Evolutionary conservation across 2,113 vertebrate species (phyloP).

Genomic region (Calypte anna): DNA sequence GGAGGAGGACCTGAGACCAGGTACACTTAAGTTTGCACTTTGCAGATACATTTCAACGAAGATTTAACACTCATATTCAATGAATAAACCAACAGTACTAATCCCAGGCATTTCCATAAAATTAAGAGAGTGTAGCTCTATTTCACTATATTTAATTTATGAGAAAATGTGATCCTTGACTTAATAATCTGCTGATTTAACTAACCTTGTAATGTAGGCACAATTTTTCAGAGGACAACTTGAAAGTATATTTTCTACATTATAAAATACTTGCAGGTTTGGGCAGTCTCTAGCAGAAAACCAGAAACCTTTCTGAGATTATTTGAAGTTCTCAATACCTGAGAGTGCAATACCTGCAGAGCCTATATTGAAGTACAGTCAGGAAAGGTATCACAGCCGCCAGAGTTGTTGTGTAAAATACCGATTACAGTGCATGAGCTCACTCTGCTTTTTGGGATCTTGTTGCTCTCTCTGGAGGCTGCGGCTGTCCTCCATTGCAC

Average conservation of each 20-base stretch:
- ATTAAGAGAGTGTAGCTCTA: neutral
- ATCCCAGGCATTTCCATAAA: neutral
- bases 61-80: neutral
- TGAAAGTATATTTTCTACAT: neutral
- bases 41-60: neutral
- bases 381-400: neutral
- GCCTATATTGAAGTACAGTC: fast-evolving
- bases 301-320: neutral
- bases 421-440: neutral
- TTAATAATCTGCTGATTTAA: neutral
- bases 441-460: neutral
- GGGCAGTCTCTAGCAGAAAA: fast-evolving
- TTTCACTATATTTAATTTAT: neutral
- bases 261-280: neutral
- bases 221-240: neutral
- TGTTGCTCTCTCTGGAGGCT: neutral
- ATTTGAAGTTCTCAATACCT: neutral
- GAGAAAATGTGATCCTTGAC: neutral
- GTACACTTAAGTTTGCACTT: neutral
- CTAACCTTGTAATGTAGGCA: neutral
- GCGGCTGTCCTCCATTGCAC: neutral
- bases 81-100: neutral
- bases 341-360: neutral
- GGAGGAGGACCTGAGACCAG: neutral
- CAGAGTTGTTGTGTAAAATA: neutral